Evolutionary conservation across 2,888 invertebrate species (phyloP), one percentile per base, ranked within the genome.

Genomic region (Myopa testacea): DNA sequence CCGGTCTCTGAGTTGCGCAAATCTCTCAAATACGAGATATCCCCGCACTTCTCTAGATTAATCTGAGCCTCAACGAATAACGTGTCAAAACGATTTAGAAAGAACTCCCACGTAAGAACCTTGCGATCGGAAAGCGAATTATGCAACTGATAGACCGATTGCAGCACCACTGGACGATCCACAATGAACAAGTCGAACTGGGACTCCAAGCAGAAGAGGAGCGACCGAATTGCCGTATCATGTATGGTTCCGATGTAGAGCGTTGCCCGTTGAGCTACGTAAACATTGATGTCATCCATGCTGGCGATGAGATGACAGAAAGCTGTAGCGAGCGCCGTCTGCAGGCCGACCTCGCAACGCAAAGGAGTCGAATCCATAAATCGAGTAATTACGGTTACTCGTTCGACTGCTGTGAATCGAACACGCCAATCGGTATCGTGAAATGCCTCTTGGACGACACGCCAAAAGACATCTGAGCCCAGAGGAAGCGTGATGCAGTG

Each of bases 151-250:
- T 97, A 97, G 75, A 99, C 92, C 3, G 97, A 96, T 88, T 98
- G 98, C 62, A 99, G 92, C 50, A 99, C 96, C 93, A 99, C 95
- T 0, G 98, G 98, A 62, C 99, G 93, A 90, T 99, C 99, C 79
- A 96, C 94, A 79, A 98, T 97, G 80, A 99, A 98, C 79, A 96
- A 93, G 91, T 99, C 99, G 90, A 99, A 99, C 91, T 99, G 99
- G 0, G 96, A 95, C 91, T 99, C 99, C 90, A 99, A 90, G 89
- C 99, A 99, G 91, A 95, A 94, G 76, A 97, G 93, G 81, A 98
- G 91, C 78, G 96, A 93, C 94, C 96, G 90, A 62, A 98, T 92
- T 74, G 98, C 95, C 75, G 93, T 92, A 85, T 96, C 96, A 87
- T 98, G 98, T 84, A 99, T 93, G 19, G 98, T 98, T 82, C 98